These are phyloP conservation scores for Coenonympha glycerion DNA, from an alignment of 2,888 invertebrate species.

Conservation along the genomic window DNA sequence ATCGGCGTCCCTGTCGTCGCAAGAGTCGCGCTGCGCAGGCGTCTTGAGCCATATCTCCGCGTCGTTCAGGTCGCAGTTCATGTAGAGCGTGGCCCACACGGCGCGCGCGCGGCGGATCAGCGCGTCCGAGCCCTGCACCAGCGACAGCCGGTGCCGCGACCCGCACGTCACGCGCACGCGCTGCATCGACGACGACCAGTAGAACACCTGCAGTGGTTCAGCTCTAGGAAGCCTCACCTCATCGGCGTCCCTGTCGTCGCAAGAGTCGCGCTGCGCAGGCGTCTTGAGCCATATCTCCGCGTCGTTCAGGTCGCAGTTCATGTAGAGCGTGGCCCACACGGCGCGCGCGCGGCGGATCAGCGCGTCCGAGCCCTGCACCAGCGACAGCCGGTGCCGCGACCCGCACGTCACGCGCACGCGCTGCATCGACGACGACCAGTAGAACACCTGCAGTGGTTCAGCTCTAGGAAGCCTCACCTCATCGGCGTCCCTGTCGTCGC, in stretches of 20 bases:
- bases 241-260: constrained; percentile 43
- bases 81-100: constrained; percentile 93
- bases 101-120: constrained; percentile 89
- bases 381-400: constrained; percentile 83
- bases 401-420: constrained; percentile 88
- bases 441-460: constrained; percentile 9
- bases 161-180: constrained; percentile 88
- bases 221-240: constrained; percentile 40
- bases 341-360: constrained; percentile 89
- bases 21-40: constrained; percentile 63
- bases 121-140: constrained; percentile 86
- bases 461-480: constrained; percentile 40
- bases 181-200: constrained; percentile 67
- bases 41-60: constrained; percentile 95
- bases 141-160: constrained; percentile 83
- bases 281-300: constrained; percentile 95
- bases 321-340: constrained; percentile 93
- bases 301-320: constrained; percentile 94
- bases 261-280: constrained; percentile 63
- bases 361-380: constrained; percentile 86
- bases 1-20: constrained; percentile 43
- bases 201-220: constrained; percentile 10
- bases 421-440: constrained; percentile 67
- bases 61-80: constrained; percentile 94
- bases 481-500: constrained; percentile 43